A percentile compares a stretch with the other conserved stretches of the same genome.
Conservation (phyloP, 2,888 invertebrate species). For the Hylaea fasciaria region DNA sequence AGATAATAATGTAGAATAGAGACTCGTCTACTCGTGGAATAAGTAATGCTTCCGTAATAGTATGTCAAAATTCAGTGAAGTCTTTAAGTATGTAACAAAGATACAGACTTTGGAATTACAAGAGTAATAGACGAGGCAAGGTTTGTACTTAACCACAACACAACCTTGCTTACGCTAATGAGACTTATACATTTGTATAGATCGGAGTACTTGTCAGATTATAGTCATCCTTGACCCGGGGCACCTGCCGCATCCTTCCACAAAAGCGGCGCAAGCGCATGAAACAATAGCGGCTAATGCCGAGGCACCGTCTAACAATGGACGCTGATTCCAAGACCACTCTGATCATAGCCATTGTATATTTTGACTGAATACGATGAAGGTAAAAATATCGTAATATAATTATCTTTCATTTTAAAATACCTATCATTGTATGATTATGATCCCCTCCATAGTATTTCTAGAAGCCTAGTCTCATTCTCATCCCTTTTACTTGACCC, state of each 20-base stretch:
- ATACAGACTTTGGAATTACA: no score
- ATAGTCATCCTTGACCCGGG: slow-evolving; percentile 61
- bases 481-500: no score
- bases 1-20: no score
- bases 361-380: not conserved
- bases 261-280: slow-evolving; percentile 46
- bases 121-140: not conserved
- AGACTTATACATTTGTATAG: slow-evolving; percentile 6
- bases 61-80: no score
- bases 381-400: no score
- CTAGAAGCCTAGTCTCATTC: no score
- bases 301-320: slow-evolving; percentile 42
- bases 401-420: no score
- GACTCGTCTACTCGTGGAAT: no score
- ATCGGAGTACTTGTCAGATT: slow-evolving; percentile 3
- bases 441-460: no score
- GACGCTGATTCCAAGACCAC: slow-evolving; percentile 39
- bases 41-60: no score
- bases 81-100: no score
- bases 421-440: no score
- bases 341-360: slow-evolving; percentile 38
- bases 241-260: slow-evolving; percentile 59
- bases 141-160: slow-evolving; percentile 5
- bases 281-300: slow-evolving; percentile 45
- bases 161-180: slow-evolving; percentile 14